These are phyloP conservation scores for Trissolcus basalis DNA, from an alignment of 1,140 invertebrate genomes.

Conservation along the genomic window DNA sequence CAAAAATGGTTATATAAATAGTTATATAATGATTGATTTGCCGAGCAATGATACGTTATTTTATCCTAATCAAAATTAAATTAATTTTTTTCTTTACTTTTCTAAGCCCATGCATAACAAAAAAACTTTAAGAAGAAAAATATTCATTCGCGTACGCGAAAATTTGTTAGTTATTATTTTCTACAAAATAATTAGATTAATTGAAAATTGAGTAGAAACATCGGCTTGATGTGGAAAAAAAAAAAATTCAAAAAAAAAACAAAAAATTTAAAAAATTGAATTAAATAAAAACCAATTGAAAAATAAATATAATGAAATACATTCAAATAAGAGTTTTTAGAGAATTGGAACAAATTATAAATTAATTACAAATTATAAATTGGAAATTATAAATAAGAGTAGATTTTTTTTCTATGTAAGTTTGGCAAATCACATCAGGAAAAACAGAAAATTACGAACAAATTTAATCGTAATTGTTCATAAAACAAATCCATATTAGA, in stretches of 20 bases:
- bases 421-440: slow-evolving; percentile 13
- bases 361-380: too few relatives aligned
- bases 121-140: too few relatives aligned
- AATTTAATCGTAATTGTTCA: slow-evolving; percentile 13
- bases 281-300: too few relatives aligned
- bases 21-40: slow-evolving; percentile 17
- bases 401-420: not conserved
- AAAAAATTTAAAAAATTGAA: slow-evolving; percentile 3
- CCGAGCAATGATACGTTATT: slow-evolving; percentile 1
- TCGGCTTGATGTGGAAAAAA: too few relatives aligned
- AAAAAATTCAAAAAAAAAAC: not conserved
- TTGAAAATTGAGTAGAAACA: not conserved
- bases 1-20: slow-evolving; percentile 1
- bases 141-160: too few relatives aligned
- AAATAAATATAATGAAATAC: too few relatives aligned
- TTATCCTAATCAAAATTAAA: not conserved
- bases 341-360: too few relatives aligned
- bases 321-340: too few relatives aligned
- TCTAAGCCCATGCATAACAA: too few relatives aligned
- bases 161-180: too few relatives aligned
- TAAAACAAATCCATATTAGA: slow-evolving; percentile 31
- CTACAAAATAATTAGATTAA: not conserved
- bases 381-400: not conserved
- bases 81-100: not conserved
- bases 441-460: slow-evolving; percentile 9